Conservation (phyloP, 2,113 vertebrate genomes). For the Nothobranchius furzeri region DNA sequence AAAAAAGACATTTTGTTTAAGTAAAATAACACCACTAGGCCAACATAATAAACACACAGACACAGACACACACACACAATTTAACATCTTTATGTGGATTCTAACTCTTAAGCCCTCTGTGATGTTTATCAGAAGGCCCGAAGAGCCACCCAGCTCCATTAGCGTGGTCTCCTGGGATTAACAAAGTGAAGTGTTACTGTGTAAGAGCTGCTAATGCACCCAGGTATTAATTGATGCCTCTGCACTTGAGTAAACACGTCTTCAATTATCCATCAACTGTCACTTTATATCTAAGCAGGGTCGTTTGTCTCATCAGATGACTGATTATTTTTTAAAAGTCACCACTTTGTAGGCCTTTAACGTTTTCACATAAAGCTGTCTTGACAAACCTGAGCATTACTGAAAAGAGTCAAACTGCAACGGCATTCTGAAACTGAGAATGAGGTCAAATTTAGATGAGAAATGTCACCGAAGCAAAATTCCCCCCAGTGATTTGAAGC, state of each 20-base stretch:
- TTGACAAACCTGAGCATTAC: too few species aligned
- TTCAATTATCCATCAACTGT: background rate
- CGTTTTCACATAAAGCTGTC: too few species aligned
- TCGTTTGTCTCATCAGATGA: too few species aligned
- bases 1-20: too few species aligned
- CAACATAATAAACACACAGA: background rate
- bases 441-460: background rate
- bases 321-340: background rate
- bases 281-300: conserved; percentile 12
- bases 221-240: conserved; percentile 6
- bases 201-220: background rate
- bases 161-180: background rate
- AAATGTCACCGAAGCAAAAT: background rate
- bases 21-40: too few species aligned
- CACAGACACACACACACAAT: background rate
- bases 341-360: background rate
- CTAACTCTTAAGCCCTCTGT: background rate
- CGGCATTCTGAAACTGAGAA: background rate
- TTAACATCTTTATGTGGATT: background rate
- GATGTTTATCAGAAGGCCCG: conserved; percentile 6
- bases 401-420: too few species aligned
- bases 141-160: background rate
- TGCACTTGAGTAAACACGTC: conserved; percentile 9
- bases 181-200: background rate
- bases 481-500: conserved; percentile 5